Evolutionary conservation across 2,888 invertebrate genomes (phyloP).

Genomic region (Pyrochroa serraticornis): DNA sequence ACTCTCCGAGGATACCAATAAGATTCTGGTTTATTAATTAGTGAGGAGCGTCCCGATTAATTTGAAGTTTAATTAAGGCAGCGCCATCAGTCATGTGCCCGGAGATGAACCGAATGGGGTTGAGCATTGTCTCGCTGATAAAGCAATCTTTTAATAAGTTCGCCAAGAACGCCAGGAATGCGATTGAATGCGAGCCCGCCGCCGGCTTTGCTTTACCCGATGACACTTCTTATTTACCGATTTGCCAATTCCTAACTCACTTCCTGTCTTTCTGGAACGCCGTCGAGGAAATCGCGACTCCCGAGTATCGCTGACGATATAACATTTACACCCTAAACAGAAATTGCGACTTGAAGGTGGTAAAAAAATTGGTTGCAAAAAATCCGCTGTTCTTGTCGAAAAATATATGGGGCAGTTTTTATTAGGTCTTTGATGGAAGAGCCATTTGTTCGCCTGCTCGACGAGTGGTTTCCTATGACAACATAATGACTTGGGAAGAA

Average conservation of each 20-base stretch:
- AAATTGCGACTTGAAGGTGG: too few species aligned
- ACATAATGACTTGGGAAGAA: too few species aligned
- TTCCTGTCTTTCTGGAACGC: not conserved
- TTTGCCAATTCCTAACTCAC: conserved; percentile 27
- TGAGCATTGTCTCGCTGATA: conserved; percentile 53
- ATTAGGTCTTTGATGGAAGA: too few species aligned
- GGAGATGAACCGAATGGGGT: conserved; percentile 46
- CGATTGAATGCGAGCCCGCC: conserved; percentile 43
- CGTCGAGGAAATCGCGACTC: not conserved
- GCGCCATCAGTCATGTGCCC: conserved; percentile 51
- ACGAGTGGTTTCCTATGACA: too few species aligned
- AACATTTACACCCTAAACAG: too few species aligned
- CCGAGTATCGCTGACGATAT: too few species aligned
- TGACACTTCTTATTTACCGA: conserved; percentile 45
- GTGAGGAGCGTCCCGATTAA: conserved; percentile 50
- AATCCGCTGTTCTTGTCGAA: too few species aligned
- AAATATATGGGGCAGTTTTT: not conserved
- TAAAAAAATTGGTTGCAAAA: too few species aligned
- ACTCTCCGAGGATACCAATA: conserved; percentile 33
- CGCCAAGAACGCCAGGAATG: conserved; percentile 47
- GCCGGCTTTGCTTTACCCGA: conserved; percentile 25
- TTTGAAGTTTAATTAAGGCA: conserved; percentile 53
- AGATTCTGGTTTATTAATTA: conserved; percentile 54
- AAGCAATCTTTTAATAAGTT: conserved; percentile 56
- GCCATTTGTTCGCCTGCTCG: too few species aligned